Percentiles rank a stretch among this genome's conserved stretches.
phyloP scores from a whole-genome alignment of 1,140 invertebrate species.

The Anastatus disparis region DNA sequence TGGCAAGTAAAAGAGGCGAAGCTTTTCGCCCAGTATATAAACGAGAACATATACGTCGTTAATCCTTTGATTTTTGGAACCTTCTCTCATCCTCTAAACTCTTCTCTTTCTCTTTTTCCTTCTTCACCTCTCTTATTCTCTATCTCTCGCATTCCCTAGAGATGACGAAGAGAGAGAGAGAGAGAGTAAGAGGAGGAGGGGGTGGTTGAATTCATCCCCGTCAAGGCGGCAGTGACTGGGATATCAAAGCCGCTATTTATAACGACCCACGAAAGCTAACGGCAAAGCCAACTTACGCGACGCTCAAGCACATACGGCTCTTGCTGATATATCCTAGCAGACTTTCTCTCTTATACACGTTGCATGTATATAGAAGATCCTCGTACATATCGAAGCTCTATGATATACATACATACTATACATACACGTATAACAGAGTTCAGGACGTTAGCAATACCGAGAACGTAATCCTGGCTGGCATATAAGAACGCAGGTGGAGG shows the following conservation, averaged over 20 bases:
- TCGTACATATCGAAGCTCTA: conserved; percentile 28
- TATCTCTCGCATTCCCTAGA: background rate
- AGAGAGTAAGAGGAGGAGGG: background rate
- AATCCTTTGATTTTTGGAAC: conserved; percentile 62
- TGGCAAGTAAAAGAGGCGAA: no score
- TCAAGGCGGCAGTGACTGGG: conserved; percentile 55
- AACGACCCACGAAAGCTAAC: conserved; percentile 55
- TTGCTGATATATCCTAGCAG: conserved; percentile 28
- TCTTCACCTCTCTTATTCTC: background rate
- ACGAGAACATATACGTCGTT: conserved; percentile 52
- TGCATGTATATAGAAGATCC: background rate
- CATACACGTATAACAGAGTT: conserved; percentile 43
- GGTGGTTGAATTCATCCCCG: conserved; percentile 48
- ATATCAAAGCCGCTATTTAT: conserved; percentile 66
- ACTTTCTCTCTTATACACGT: no score
- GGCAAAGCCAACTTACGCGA: conserved; percentile 8
- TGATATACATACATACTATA: conserved; percentile 45
- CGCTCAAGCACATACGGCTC: background rate
- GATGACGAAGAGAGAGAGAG: background rate
- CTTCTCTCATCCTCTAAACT: conserved; percentile 21
- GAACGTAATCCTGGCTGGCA: conserved; percentile 48
- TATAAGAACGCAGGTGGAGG: conserved; percentile 50
- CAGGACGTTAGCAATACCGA: conserved; percentile 39
- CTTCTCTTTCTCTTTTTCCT: background rate
- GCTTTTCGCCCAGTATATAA: conserved; percentile 12